Base-by-base conservation (phyloP, 2,113 vertebrate species). In the Salvelinus fontinalis region DNA sequence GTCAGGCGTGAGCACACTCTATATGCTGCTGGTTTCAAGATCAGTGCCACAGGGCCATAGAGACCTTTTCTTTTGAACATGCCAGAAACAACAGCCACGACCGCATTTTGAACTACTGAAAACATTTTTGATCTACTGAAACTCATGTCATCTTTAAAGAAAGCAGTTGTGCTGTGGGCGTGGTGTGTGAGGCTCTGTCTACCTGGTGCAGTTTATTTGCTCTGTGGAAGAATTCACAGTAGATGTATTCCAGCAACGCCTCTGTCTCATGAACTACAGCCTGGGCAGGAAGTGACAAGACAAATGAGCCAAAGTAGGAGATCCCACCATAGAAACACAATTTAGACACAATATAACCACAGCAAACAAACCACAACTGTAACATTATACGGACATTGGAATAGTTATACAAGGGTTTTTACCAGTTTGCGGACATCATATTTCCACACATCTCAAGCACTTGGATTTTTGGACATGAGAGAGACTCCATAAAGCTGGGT, bases 161-260 rank as follows among this genome's bases (percentile, higher is more conserved):
- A 54, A 51, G n/a, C 7, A 16, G 22, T 24, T n/a, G 60, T 64
- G 20, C n/a, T 66, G 26, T 13, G 9, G 64, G 14, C 31, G 1
- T 51, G 44, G 24, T 48, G 12, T 59, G 16, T 65, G 22, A 49
- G 62, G 26, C 34, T 34, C 1, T 26, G 73, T 39, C 84, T 88
- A 99, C 97, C 97, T 99, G 98, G 86, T 97, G 94, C 68, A 97
- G 97, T 90, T 99, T 99, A 77, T 95, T 92, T 80, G 92, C 81
- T 78, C 98, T 93, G 54, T 96, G 95, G 84, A 98, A 97, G 88
- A 99, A 99, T 85, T 99, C 98, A 92, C 97, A 99, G 82, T 99
- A 99, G 86, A 99, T 98, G 79, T 98, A 96, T 64, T 97, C 98
- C 79, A 99, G 79, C 79, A 98, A 90, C 79, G 96, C 97, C 83